Evolutionary conservation across 2,113 vertebrate species (phyloP).

Genomic region (Odontophorus gujanensis): DNA sequence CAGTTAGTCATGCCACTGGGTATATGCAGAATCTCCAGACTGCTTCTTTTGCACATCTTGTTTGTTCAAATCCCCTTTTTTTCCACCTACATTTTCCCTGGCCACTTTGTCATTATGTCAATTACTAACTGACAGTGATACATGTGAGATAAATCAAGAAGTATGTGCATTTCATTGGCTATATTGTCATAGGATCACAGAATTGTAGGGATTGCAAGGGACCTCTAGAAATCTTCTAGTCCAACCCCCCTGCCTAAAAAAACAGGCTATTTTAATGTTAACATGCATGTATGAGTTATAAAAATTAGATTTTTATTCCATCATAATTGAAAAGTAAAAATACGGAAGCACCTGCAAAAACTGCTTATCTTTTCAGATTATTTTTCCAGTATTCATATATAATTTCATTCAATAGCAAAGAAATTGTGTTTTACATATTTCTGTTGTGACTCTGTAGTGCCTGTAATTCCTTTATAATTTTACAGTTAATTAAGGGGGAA

Average conservation of each 20-base stretch:
- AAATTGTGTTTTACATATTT: background rate
- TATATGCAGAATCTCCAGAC: background rate
- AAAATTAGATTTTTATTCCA: background rate
- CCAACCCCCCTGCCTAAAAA: no score
- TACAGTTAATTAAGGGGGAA: conserved; percentile 57
- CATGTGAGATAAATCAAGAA: conserved; percentile 31
- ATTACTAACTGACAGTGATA: conserved; percentile 10
- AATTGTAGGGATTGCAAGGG: no score
- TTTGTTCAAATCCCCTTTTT: background rate
- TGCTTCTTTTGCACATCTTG: background rate
- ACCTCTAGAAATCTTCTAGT: no score
- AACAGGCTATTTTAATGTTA: background rate
- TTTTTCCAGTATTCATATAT: background rate
- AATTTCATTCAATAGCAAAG: background rate
- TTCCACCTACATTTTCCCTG: conserved; percentile 14
- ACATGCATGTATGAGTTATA: background rate
- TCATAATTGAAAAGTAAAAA: background rate
- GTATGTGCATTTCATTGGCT: background rate
- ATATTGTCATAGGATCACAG: background rate
- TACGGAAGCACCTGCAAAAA: background rate
- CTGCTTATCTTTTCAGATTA: background rate
- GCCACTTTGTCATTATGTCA: conserved; percentile 42
- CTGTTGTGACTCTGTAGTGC: background rate
- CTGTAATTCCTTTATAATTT: conserved; percentile 17
- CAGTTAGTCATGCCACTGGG: background rate